phyloP scores from a whole-genome alignment of 2,888 invertebrate species.

The Linhomoeus sp. region DNA sequence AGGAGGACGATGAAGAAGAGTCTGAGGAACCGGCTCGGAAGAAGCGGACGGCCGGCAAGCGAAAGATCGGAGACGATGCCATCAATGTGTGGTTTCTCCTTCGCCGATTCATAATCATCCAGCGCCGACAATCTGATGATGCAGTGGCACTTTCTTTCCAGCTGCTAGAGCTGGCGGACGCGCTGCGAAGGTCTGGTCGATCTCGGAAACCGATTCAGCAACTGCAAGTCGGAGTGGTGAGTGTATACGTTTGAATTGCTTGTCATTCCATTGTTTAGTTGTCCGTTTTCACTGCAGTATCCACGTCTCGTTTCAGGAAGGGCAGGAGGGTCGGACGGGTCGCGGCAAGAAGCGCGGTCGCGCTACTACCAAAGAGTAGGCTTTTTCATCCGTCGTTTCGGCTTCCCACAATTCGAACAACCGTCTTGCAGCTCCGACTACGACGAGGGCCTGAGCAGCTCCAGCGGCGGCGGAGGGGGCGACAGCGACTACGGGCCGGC shows the following conservation, averaged over 20 bases:
- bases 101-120: neutral
- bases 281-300: too few relatives aligned
- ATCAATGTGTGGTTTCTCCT: constrained; percentile 9
- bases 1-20: constrained; percentile 5
- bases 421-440: too few relatives aligned
- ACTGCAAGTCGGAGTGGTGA: neutral
- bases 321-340: too few relatives aligned
- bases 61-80: constrained; percentile 11
- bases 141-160: constrained; percentile 1
- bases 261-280: neutral
- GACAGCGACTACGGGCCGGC: neutral
- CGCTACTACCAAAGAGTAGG: too few relatives aligned
- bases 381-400: too few relatives aligned
- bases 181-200: constrained; percentile 12
- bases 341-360: too few relatives aligned
- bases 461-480: too few relatives aligned
- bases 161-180: constrained; percentile 14
- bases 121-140: too few relatives aligned
- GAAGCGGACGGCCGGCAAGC: neutral
- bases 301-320: too few relatives aligned
- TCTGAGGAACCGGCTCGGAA: constrained; percentile 1
- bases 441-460: too few relatives aligned
- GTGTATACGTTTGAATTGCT: neutral
- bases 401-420: too few relatives aligned
- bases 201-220: constrained; percentile 2